Base-by-base conservation (phyloP, 1,140 invertebrate species). In the Armadillidium nasatum region DNA sequence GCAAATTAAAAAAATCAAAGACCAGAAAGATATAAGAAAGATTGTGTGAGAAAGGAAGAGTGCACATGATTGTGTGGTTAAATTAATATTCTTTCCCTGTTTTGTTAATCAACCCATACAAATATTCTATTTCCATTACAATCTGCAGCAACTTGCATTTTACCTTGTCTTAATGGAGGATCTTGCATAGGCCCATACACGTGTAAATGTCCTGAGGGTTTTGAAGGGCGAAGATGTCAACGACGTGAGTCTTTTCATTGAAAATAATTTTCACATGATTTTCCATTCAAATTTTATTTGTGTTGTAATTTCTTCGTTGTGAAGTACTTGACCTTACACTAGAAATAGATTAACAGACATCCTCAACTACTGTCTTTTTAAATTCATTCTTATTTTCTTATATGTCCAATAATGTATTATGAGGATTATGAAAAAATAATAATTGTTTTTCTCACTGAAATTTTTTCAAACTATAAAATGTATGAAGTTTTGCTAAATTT, bases 151-250 rank as follows among this genome's bases (percentile, higher is more conserved):
- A 94, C 95, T 83, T 96, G 94, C 84, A 87, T 89, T 60, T 89
- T 95, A 81, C 94, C 94, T 85, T 96, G 94, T 86, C 85, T 93
- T 74, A 95, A 96, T 83, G 93, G 94, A 13, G 94, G 94, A 13
- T 95, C 95, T 87, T 96, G 94, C 83, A 88, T 95, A 82, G 92
- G 94, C 83, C 95, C 95, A 84, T 93, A 96, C 83, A 93, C 91
- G 13, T 96, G 94, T 83, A 90, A 92, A 82, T 96, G 94, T 85
- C 88, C 93, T 4, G 93, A 92, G 84, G 94, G 94, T 46, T 95
- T 93, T 84, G 95, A 93, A 85, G 94, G 94, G 75, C 85, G 90
- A 22, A 88, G 89, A 74, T 96, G 94, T 85, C 93, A 95, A 89
- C 78, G 81, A 68, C 79, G 81, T 33, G 33, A 33, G 33, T 33